Conservation (phyloP, 1,140 invertebrate genomes). For the Papilio glaucus region DNA sequence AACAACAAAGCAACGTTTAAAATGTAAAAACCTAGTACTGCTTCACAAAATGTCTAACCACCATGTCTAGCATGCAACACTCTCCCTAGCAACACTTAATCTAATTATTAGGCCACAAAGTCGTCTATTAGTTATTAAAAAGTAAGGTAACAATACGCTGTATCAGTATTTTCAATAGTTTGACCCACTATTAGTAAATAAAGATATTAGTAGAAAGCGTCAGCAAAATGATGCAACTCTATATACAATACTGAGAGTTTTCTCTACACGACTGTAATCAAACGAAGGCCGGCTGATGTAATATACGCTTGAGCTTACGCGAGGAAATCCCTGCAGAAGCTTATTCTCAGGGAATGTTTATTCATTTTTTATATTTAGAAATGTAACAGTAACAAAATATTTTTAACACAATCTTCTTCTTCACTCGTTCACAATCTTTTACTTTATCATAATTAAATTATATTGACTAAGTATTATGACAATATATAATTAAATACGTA, state of each 20-base stretch:
- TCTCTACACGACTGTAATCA: conserved; percentile 24
- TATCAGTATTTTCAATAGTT: neutral
- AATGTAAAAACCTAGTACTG: too few species aligned
- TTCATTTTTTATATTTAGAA: neutral
- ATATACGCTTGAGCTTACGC: conserved; percentile 13
- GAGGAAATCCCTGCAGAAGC: conserved; percentile 2
- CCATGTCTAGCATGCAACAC: too few species aligned
- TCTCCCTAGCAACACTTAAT: too few species aligned
- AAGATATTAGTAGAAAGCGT: neutral
- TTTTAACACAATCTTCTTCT: too few species aligned
- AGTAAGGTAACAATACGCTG: neutral
- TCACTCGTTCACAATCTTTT: too few species aligned
- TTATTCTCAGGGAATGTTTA: neutral
- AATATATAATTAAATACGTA: neutral
- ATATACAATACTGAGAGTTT: conserved; percentile 8
- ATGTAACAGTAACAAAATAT: neutral
- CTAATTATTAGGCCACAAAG: too few species aligned
- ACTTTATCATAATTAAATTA: neutral
- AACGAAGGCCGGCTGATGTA: conserved; percentile 27
- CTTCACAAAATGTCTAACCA: too few species aligned
- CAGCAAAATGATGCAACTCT: conserved; percentile 23
- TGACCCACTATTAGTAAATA: neutral
- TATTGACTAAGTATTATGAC: neutral
- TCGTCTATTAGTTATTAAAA: neutral
- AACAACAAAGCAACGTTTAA: too few species aligned